Evolutionary conservation across 2,888 invertebrate species (phyloP).

Genomic region (Branchipolynoe longqiensis): DNA sequence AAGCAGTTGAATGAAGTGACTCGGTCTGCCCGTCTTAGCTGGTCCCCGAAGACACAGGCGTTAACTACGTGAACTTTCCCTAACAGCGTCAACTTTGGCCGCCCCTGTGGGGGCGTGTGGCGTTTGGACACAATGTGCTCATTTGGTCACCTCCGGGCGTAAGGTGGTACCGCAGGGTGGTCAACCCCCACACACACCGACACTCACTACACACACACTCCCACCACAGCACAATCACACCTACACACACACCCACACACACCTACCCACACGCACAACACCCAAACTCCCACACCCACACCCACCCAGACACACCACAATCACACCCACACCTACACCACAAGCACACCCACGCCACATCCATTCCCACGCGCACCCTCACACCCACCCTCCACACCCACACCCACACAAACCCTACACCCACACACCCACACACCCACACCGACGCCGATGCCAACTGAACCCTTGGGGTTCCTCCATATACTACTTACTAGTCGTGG

Average conservation of each 20-base stretch:
- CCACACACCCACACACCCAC: background rate
- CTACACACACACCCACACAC: background rate
- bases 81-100: too few relatives aligned
- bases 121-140: too few relatives aligned
- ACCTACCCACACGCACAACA: background rate
- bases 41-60: too few relatives aligned
- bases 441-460: background rate
- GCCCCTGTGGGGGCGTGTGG: too few relatives aligned
- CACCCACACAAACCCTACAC: background rate
- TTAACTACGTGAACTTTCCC: too few relatives aligned
- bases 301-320: background rate
- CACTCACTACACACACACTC: background rate
- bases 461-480: background rate
- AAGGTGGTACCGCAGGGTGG: too few relatives aligned
- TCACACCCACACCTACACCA: background rate
- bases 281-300: constrained; percentile 1
- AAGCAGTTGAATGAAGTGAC: too few relatives aligned
- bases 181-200: background rate
- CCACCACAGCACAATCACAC: background rate
- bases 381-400: constrained; percentile 6
- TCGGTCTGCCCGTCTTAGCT: too few relatives aligned
- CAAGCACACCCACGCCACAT: background rate
- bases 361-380: background rate
- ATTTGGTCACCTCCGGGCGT: too few relatives aligned
- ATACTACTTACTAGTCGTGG: too few relatives aligned